Evolutionary conservation across 2,113 vertebrate species (phyloP), one percentile per base, ranked within the genome.

Genomic region (Speoplatyrhinus poulsoni): DNA sequence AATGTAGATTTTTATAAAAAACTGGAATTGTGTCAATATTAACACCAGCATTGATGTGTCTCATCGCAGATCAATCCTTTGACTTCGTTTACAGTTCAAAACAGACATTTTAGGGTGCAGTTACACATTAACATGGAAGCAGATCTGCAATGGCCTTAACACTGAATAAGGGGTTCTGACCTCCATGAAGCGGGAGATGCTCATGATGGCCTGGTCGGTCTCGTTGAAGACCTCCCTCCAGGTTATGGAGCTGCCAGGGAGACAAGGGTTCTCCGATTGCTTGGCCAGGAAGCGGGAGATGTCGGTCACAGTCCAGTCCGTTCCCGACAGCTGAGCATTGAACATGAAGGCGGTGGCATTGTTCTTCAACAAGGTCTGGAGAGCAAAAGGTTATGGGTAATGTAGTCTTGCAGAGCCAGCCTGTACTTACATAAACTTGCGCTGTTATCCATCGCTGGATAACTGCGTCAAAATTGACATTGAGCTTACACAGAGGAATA

Each of bases 101-200:
- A 26, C 26, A 26, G 1, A 26, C 26, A 26, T 26, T 26, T 26
- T 26, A 26, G 26, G 26, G 26, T 26, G 26, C 26, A 26, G 26
- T 26, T 26, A 26, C 26, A 26, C 26, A 26, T 26, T 26, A 26
- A 11, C 3, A 26, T 60, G 12, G 26, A 26, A 26, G 19, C 1
- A 26, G 26, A 26, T 26, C 26, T 26, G 26, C 26, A 26, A 19
- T 19, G 19, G 19, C 19, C 19, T 1, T 19, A 19, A 26, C 26
- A 26, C 26, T 26, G 26, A 26, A 26, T 26, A 26, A 26, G 26
- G 49, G 16, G 46, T 3, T 56, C 85, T 76, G 50, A 98, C 98
- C 95, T 98, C 96, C 96, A 99, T 98, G 90, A 98, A 98, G 63
- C 87, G 95, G 1, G 96, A 96, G 70, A 98, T 95, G 70, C 93